Percentiles rank a stretch among this genome's conserved stretches.
Conservation (phyloP, 2,888 invertebrate species). For the Limnephilus marmoratus region DNA sequence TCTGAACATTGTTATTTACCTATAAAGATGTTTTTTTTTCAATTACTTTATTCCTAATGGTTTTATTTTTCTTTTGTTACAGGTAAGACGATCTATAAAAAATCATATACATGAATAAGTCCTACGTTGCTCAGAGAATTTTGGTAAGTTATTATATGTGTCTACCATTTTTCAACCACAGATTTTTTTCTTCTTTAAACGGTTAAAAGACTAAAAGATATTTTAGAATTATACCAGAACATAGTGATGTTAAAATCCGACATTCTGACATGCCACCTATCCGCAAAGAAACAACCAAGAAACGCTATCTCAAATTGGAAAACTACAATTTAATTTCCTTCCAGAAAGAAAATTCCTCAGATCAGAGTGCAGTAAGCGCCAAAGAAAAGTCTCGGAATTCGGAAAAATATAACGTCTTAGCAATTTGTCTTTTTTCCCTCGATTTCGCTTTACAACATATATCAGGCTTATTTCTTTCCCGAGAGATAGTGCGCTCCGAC, state of each 20-base stretch:
- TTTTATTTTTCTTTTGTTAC: constrained; percentile 56
- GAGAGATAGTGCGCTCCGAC: constrained; percentile 41
- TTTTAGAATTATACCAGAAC: neutral
- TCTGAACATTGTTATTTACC: neutral
- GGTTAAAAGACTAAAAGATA: neutral
- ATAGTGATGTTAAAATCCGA: constrained; percentile 8
- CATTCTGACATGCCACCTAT: constrained; percentile 8
- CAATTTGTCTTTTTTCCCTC: constrained; percentile 56
- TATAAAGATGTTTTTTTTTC: neutral
- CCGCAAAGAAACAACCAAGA: neutral
- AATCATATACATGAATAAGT: too few species aligned
- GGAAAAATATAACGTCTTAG: constrained; percentile 38
- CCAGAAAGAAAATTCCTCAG: neutral
- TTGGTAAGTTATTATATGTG: neutral
- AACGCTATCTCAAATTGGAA: constrained; percentile 48
- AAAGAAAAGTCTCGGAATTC: constrained; percentile 18
- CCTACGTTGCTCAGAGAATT: too few species aligned
- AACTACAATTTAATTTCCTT: constrained; percentile 46
- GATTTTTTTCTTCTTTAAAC: neutral
- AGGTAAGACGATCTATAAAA: constrained; percentile 46
- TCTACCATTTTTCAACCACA: neutral
- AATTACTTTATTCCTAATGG: neutral
- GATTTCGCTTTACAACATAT: constrained; percentile 57
- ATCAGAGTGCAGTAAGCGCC: constrained; percentile 46
- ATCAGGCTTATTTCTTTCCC: constrained; percentile 61